Evolutionary conservation across 2,888 invertebrate genomes (phyloP).

Genomic region (Oscheius sp.): DNA sequence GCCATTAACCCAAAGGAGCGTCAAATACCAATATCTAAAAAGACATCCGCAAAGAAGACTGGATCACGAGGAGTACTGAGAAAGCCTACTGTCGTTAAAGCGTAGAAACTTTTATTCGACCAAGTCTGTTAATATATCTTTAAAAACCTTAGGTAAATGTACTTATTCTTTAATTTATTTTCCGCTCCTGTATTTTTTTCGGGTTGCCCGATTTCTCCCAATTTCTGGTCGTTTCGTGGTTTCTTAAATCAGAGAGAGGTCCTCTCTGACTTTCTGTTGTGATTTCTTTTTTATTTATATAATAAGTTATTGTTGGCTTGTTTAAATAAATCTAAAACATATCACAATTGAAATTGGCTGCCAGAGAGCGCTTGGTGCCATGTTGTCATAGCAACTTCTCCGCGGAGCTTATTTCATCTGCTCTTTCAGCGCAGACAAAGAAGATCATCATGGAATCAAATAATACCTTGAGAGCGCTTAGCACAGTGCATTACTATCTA

Average conservation of each 20-base stretch:
- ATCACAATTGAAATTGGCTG: no score
- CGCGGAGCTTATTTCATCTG: no score
- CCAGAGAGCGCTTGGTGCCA: no score
- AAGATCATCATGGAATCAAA: conserved; percentile 23
- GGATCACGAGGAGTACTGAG: conserved; percentile 43
- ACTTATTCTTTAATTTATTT: conserved; percentile 15
- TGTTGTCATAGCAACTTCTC: no score
- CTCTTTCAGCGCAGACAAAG: no score
- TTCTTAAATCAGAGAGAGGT: background rate
- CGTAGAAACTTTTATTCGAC: background rate
- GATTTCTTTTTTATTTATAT: conserved; percentile 5
- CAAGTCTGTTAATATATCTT: background rate
- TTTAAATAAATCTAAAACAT: no score
- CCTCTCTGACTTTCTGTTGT: conserved; percentile 2
- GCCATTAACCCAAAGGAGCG: conserved; percentile 59
- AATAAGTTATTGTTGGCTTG: conserved; percentile 16
- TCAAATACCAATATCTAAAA: conserved; percentile 43
- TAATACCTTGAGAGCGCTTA: background rate
- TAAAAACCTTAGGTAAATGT: conserved; percentile 14
- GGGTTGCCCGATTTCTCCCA: conserved; percentile 22
- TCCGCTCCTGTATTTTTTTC: conserved; percentile 1
- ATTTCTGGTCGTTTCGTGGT: conserved; percentile 3
- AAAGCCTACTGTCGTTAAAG: conserved; percentile 13
- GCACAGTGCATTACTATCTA: conserved; percentile 22
- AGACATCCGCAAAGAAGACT: conserved; percentile 33